Percentiles rank a stretch among this genome's conserved stretches.
Evolutionary conservation across 2,888 invertebrate species (phyloP).

Genomic region (Pheosia gnoma): DNA sequence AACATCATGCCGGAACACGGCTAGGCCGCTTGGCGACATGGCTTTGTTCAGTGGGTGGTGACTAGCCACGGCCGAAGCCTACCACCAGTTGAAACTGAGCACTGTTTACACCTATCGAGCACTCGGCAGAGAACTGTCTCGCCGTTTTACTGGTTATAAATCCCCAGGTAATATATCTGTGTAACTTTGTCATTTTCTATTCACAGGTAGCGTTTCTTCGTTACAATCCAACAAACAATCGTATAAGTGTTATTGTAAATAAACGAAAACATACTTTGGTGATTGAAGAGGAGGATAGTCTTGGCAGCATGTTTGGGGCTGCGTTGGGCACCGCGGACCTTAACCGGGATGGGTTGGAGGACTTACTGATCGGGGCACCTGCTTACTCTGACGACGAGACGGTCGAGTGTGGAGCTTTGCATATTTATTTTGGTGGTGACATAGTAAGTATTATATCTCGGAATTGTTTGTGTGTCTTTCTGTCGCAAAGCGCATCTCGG

Average conservation of each 20-base stretch:
- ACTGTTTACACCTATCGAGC: no score
- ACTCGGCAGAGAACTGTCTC: no score
- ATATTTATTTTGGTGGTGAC: constrained; percentile 58
- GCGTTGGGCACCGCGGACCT: constrained; percentile 74
- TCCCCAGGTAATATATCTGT: no score
- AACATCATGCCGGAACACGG: no score
- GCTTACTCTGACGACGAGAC: constrained; percentile 46
- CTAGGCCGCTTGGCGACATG: no score
- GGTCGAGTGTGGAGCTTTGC: constrained; percentile 82
- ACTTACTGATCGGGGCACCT: constrained; percentile 86
- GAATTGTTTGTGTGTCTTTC: no score
- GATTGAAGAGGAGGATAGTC: constrained; percentile 14
- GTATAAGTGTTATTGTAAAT: no score
- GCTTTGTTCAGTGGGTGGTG: no score
- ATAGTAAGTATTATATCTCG: not conserved
- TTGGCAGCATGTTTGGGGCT: constrained; percentile 85
- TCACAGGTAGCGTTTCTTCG: constrained; percentile 43
- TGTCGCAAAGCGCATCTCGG: no score
- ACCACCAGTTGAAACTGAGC: no score
- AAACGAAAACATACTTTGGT: not conserved
- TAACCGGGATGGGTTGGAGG: constrained; percentile 79
- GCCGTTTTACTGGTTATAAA: no score
- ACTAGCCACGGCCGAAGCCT: no score
- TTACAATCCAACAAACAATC: not conserved
- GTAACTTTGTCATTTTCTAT: not conserved